phyloP scores from a whole-genome alignment of 1,140 invertebrate species.

The Periplaneta americana region DNA sequence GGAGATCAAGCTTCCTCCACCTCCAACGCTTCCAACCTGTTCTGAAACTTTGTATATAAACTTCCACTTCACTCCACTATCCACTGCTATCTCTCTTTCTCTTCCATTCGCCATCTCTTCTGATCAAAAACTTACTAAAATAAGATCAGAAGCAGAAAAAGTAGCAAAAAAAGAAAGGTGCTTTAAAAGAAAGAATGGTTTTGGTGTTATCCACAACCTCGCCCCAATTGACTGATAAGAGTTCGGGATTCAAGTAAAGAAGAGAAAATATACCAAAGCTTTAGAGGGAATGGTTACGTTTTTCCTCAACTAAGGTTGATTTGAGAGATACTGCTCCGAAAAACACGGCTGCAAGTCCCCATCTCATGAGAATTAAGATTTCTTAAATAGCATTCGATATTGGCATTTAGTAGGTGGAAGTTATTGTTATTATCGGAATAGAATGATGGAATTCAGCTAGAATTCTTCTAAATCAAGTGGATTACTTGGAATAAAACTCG shows the following conservation, averaged over 20 bases:
- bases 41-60: neutral
- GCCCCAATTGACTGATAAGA: neutral
- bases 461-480: too few species aligned
- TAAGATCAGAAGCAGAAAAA: neutral
- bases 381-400: neutral
- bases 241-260: neutral
- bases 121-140: neutral
- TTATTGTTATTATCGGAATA: too few species aligned
- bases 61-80: neutral
- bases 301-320: too few species aligned
- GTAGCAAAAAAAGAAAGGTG: neutral
- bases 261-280: neutral
- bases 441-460: neutral
- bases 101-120: neutral
- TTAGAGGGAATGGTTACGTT: neutral
- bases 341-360: neutral
- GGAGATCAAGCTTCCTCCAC: neutral
- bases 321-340: neutral
- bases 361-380: neutral
- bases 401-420: neutral
- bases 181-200: neutral
- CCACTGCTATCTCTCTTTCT: neutral
- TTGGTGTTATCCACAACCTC: neutral
- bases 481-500: too few species aligned
- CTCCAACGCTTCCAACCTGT: neutral